Percentiles rank a stretch among this genome's conserved stretches.
phyloP scores from a whole-genome alignment of 1,140 invertebrate genomes.

The Heliconius hermathena region DNA sequence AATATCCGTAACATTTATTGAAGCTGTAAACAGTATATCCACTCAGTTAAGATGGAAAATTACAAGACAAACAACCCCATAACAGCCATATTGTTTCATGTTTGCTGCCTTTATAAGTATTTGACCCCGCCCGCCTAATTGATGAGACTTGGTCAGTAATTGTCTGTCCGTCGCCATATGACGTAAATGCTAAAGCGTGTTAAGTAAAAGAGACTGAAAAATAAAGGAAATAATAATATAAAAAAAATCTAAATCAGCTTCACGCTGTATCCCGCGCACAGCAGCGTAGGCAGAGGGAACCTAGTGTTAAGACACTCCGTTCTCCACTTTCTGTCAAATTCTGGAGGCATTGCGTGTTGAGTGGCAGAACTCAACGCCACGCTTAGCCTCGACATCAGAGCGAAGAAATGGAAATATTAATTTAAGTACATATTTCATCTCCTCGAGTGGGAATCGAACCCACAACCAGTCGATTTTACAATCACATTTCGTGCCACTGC shows the following conservation, averaged over 20 bases:
- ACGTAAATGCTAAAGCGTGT: slow-evolving; percentile 17
- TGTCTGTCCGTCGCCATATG: slow-evolving; percentile 26
- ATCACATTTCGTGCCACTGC: no score
- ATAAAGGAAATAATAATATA: background rate
- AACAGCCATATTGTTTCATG: slow-evolving; percentile 18
- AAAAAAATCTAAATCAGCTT: no score
- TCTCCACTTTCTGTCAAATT: no score
- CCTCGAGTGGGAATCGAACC: no score
- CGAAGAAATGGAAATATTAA: no score
- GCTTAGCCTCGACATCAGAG: no score
- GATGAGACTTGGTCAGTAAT: slow-evolving; percentile 23
- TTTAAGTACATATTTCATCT: no score
- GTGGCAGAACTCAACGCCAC: no score
- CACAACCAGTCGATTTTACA: no score
- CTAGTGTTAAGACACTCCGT: background rate
- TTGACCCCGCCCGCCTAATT: slow-evolving; percentile 30
- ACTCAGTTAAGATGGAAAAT: background rate
- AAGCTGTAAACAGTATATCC: background rate
- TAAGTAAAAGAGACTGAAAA: background rate
- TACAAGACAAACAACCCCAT: slow-evolving; percentile 22
- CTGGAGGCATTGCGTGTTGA: no score
- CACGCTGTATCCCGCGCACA: no score
- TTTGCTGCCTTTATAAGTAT: slow-evolving; percentile 17
- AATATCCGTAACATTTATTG: background rate
- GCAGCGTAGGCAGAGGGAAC: no score